phyloP scores from a whole-genome alignment of 2,888 invertebrate species.

The Tipula unca region DNA sequence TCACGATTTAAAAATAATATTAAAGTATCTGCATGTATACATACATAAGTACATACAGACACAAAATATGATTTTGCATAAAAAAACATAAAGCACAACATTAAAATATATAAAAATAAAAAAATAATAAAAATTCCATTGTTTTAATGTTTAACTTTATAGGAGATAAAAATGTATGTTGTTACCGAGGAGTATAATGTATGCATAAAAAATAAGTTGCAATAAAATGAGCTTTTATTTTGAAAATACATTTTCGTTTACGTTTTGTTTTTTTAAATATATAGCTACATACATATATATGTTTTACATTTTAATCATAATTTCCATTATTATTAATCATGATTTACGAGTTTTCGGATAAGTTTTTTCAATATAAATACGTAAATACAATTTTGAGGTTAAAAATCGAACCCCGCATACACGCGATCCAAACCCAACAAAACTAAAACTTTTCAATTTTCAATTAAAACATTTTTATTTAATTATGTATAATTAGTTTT shows the following conservation, averaged over 20 bases:
- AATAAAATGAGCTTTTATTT: not conserved
- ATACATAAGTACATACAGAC: not conserved
- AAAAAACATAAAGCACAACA: not conserved
- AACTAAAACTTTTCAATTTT: not conserved
- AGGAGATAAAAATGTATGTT: not conserved
- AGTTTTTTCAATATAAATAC: too few relatives aligned
- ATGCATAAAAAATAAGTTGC: not conserved
- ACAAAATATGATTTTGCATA: conserved; percentile 14
- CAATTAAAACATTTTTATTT: not conserved
- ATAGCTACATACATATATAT: not conserved
- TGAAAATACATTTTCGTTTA: not conserved
- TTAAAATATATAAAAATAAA: not conserved
- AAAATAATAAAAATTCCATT: not conserved
- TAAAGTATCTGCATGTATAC: not conserved
- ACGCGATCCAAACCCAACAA: not conserved
- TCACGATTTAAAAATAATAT: not conserved
- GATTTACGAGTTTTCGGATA: not conserved
- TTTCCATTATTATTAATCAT: not conserved
- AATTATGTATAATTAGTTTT: not conserved
- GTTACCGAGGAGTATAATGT: not conserved
- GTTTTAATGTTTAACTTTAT: not conserved
- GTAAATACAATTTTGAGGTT: too few relatives aligned
- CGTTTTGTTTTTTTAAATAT: not conserved
- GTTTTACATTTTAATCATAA: not conserved
- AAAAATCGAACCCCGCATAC: too few relatives aligned